Evolutionary conservation across 2,797 vertebrate genomes (phyloP), one percentile per base, ranked within the genome.

Genomic region (Anabacerthia variegaticeps): DNA sequence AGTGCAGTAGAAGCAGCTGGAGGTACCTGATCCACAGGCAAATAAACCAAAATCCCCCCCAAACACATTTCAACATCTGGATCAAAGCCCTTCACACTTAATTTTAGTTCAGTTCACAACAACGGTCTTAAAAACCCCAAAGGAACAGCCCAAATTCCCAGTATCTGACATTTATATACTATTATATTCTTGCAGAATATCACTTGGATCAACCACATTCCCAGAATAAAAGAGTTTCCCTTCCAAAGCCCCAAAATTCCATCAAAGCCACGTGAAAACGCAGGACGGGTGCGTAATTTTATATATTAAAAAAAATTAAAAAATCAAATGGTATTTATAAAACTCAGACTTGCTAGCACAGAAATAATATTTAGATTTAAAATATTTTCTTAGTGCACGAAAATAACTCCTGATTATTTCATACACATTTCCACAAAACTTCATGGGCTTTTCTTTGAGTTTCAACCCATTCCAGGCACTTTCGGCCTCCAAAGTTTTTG

Each of bases 271-370:
- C 0, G 7, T 17, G 46, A 68, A 54, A 65, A 20, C 17, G 41
- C 4, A 3, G 34, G 43, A 14, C 0, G 0, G 30, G 2, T 0
- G 0, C 2, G 3, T 18, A 14, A 1, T 63, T 84, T 30, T 39
- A 15, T 0, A 0, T 6, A 20, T 32, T 12, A 48, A 24, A 44
- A 44, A 44, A 5, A 44, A 11, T 5, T 4, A 4, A 44, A 44
- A 5, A 44, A 14, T 9, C 4, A 4, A 15, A 7, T 2, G 6
- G 5, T 7, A 23, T 66, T 88, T 68, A 15, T 14, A 46, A 80
- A 67, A n/a, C 17, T 22, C 10, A 52, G 16, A 27, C 10, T 21
- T 49, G 62, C 67, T 44, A 32, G 12, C 28, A 26, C 32, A 32
- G 62, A 14, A 48, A 44, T 14, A 22, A 48, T 14, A 30, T 8